phyloP scores from a whole-genome alignment of 2,888 invertebrate species.

The Acleris sparsana region DNA sequence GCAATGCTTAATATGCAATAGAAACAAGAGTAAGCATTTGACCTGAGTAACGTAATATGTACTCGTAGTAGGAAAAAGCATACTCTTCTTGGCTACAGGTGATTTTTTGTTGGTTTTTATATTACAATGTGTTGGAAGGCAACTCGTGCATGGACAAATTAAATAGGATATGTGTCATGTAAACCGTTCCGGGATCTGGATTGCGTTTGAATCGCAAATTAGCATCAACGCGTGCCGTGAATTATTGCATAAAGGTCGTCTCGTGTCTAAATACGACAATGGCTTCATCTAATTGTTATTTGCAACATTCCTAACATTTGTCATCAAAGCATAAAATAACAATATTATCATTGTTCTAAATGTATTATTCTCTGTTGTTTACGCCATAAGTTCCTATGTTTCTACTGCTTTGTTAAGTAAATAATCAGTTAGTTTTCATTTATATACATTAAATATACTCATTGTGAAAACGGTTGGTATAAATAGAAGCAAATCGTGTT shows the following conservation, averaged over 20 bases:
- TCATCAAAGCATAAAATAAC: neutral
- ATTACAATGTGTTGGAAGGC: too few relatives aligned
- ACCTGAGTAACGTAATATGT: too few relatives aligned
- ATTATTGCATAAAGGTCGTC: slow-evolving; percentile 54
- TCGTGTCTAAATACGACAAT: slow-evolving; percentile 54
- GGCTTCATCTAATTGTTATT: slow-evolving; percentile 57
- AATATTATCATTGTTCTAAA: too few relatives aligned
- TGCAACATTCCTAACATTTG: slow-evolving; percentile 29
- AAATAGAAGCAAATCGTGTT: slow-evolving; percentile 33
- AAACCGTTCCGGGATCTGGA: neutral
- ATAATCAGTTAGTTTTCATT: neutral
- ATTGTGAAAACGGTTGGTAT: slow-evolving; percentile 2
- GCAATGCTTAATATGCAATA: neutral
- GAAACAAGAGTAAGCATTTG: too few relatives aligned
- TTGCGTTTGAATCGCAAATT: slow-evolving; percentile 51
- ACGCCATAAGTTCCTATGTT: too few relatives aligned
- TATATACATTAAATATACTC: neutral
- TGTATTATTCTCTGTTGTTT: too few relatives aligned
- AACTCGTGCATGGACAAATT: slow-evolving; percentile 6
- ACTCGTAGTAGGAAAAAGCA: too few relatives aligned
- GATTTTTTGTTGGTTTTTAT: too few relatives aligned
- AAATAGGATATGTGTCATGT: slow-evolving; percentile 9
- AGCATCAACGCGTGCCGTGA: slow-evolving; percentile 59
- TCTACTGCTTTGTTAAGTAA: neutral
- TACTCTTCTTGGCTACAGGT: too few relatives aligned